Evolutionary conservation across 2,113 vertebrate species (phyloP).

Genomic region (Salminus brasiliensis): DNA sequence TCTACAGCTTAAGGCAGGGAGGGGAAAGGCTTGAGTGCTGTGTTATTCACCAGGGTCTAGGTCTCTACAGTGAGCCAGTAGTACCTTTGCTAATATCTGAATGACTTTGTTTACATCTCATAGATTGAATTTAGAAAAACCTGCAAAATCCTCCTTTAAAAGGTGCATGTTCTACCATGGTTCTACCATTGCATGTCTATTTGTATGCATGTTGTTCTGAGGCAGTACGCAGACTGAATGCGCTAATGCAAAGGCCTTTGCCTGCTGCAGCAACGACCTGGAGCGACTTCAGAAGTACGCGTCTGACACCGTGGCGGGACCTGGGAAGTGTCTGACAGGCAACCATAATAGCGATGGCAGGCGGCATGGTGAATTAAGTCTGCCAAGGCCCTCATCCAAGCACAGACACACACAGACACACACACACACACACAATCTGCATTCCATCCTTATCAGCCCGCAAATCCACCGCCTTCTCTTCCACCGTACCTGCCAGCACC

Average conservation of each 20-base stretch:
- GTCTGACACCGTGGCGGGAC: slow-evolving; percentile 52
- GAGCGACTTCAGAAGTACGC: slow-evolving; percentile 30
- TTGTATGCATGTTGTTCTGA: too few species aligned
- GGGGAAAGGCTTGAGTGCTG: too few species aligned
- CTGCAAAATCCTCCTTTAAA: too few species aligned
- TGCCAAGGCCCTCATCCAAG: slow-evolving; percentile 43
- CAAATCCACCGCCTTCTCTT: slow-evolving; percentile 35
- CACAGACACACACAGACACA: slow-evolving; percentile 4
- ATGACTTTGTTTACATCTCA: too few species aligned
- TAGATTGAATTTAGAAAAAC: too few species aligned
- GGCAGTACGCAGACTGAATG: background rate
- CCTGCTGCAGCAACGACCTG: slow-evolving; percentile 40
- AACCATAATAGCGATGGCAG: slow-evolving; percentile 35
- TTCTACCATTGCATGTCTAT: too few species aligned
- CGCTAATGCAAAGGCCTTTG: background rate
- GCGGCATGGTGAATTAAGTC: slow-evolving; percentile 55
- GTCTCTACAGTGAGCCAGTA: too few species aligned
- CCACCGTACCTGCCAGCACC: slow-evolving; percentile 9
- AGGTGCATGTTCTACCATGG: too few species aligned
- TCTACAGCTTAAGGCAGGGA: too few species aligned
- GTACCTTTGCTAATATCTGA: too few species aligned
- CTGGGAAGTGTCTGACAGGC: slow-evolving; percentile 46
- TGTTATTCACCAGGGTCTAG: too few species aligned
- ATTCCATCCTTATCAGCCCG: slow-evolving; percentile 60
- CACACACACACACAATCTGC: too few species aligned